Evolutionary conservation across 2,113 vertebrate genomes (phyloP).

Genomic region (Benitochromis conjunctus): DNA sequence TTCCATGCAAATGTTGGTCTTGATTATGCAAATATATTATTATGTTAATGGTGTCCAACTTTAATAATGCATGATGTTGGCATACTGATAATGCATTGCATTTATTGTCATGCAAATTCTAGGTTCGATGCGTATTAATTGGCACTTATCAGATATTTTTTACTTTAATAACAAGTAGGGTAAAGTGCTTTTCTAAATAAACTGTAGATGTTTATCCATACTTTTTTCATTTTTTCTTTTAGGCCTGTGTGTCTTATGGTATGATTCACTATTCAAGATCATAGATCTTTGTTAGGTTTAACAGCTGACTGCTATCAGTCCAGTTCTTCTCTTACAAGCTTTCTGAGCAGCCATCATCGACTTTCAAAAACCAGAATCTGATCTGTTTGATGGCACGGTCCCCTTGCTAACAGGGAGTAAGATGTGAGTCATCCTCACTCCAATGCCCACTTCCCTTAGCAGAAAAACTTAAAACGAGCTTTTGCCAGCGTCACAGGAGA

Average conservation of each 20-base stretch:
- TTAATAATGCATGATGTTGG: slow-evolving; percentile 74
- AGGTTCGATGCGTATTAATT: slow-evolving; percentile 37
- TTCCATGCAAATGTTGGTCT: slow-evolving; percentile 59
- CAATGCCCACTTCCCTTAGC: neutral
- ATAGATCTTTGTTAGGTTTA: slow-evolving; percentile 13
- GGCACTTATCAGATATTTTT: slow-evolving; percentile 33
- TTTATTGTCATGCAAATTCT: slow-evolving; percentile 62
- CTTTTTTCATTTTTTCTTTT: neutral
- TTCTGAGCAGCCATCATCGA: neutral
- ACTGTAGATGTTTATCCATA: neutral
- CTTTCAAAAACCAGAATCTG: slow-evolving; percentile 15
- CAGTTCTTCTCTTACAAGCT: neutral
- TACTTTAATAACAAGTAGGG: neutral
- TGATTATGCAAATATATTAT: slow-evolving; percentile 73
- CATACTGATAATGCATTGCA: slow-evolving; percentile 69
- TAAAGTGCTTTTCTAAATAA: neutral
- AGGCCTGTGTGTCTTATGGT: neutral
- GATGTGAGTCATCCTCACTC: slow-evolving; percentile 35
- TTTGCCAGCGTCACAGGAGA: slow-evolving; percentile 44
- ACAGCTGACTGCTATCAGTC: slow-evolving; percentile 22
- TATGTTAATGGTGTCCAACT: slow-evolving; percentile 66
- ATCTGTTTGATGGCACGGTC: slow-evolving; percentile 24
- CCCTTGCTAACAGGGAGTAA: slow-evolving; percentile 27
- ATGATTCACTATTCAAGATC: neutral
- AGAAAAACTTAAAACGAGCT: slow-evolving; percentile 35